Conservation (phyloP, 1,140 invertebrate species). For the Drosophila pseudoananassae region DNA sequence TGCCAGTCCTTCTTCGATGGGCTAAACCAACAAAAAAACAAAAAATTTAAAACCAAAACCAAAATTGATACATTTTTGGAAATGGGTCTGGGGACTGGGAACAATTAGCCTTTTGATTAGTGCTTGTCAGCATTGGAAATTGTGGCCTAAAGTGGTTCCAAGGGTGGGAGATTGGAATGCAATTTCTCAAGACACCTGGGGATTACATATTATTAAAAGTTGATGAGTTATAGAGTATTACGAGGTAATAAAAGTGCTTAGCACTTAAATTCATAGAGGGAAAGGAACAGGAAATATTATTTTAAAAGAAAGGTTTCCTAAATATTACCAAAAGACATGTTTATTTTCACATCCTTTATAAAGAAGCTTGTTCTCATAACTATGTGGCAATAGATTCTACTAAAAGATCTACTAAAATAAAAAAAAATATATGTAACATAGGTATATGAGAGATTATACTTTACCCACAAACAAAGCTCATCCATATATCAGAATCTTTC, state of each 20-base stretch:
- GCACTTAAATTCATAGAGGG: neutral
- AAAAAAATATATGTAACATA: too few relatives aligned
- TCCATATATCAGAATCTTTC: too few relatives aligned
- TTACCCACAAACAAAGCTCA: too few relatives aligned
- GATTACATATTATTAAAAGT: conserved; percentile 23
- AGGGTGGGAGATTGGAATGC: conserved; percentile 17
- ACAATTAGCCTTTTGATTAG: conserved; percentile 67
- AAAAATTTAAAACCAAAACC: conserved; percentile 1
- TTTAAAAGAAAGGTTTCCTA: neutral
- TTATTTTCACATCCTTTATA: too few relatives aligned
- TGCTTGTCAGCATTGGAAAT: conserved; percentile 67
- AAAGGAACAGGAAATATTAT: neutral
- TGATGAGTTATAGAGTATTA: conserved; percentile 21
- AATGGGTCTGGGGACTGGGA: conserved; percentile 3
- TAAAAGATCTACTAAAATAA: too few relatives aligned
- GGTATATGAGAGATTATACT: too few relatives aligned
- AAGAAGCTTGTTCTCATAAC: too few relatives aligned
- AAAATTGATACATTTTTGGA: conserved; percentile 51
- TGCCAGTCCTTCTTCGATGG: conserved; percentile 18
- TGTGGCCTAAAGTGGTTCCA: conserved; percentile 17
- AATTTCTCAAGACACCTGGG: conserved; percentile 37
- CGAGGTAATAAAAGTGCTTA: neutral
- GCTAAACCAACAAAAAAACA: conserved; percentile 17
- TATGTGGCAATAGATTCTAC: too few relatives aligned
- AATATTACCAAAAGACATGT: too few relatives aligned